Evolutionary conservation across 1,140 invertebrate genomes (phyloP).

Genomic region (Drosophila azteca): DNA sequence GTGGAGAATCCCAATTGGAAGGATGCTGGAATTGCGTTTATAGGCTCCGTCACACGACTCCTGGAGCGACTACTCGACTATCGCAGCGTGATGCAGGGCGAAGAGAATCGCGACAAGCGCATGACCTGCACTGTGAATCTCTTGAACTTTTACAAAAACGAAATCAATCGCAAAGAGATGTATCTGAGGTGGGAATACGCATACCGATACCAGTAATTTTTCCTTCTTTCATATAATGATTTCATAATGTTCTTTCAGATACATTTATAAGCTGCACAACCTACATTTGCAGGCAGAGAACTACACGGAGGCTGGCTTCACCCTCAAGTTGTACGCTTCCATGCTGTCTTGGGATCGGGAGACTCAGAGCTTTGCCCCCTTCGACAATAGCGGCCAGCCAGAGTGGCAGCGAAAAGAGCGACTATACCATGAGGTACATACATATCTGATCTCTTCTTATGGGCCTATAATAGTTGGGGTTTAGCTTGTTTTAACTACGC

Average conservation of each 20-base stretch:
- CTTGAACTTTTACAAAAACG: slow-evolving; percentile 98
- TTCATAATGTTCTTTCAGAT: slow-evolving; percentile 81
- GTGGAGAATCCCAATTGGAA: slow-evolving; percentile 94
- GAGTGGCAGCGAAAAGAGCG: slow-evolving; percentile 97
- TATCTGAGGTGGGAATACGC: slow-evolving; percentile 88
- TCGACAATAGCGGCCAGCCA: slow-evolving; percentile 86
- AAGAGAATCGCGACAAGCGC: slow-evolving; percentile 95
- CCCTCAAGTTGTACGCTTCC: slow-evolving; percentile 96
- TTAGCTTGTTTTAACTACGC: too few species aligned
- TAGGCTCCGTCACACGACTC: slow-evolving; percentile 94
- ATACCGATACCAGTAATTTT: too few species aligned
- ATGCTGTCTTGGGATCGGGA: slow-evolving; percentile 94
- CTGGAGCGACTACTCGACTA: slow-evolving; percentile 96
- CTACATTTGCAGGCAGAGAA: slow-evolving; percentile 97
- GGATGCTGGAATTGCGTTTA: slow-evolving; percentile 95
- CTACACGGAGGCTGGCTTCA: slow-evolving; percentile 97
- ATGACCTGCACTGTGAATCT: slow-evolving; percentile 99
- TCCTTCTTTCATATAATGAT: neutral
- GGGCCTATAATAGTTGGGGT: too few species aligned
- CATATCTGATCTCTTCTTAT: neutral
- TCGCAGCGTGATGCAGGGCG: slow-evolving; percentile 94
- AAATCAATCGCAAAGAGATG: slow-evolving; percentile 97
- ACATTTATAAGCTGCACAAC: slow-evolving; percentile 98
- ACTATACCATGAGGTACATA: slow-evolving; percentile 91
- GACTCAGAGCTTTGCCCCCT: slow-evolving; percentile 85